These are phyloP conservation scores for Aphyosemion australe DNA, from an alignment of 2,113 vertebrate genomes.

Conservation along the genomic window DNA sequence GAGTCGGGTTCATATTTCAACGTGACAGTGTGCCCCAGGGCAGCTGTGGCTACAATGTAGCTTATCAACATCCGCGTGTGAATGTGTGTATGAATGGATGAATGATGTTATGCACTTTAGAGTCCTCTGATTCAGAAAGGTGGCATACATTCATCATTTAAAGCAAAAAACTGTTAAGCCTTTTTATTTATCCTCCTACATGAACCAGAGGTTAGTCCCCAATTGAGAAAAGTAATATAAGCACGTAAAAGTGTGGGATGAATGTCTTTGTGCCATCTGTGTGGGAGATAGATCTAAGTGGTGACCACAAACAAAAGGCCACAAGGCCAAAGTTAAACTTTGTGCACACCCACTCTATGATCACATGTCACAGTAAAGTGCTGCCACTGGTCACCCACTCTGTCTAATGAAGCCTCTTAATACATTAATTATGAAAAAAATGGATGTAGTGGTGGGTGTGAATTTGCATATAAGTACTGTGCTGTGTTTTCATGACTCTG, in stretches of 20 bases:
- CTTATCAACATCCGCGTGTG: no score
- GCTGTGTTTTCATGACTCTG: neutral
- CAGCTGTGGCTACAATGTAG: no score
- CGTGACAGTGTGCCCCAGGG: no score
- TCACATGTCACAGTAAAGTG: slow-evolving; percentile 26
- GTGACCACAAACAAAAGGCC: slow-evolving; percentile 25
- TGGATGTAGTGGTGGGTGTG: slow-evolving; percentile 36
- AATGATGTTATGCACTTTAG: no score
- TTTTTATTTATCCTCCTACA: neutral
- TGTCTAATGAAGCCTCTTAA: slow-evolving; percentile 52
- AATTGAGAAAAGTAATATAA: neutral
- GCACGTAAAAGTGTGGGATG: slow-evolving; percentile 14
- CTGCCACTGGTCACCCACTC: slow-evolving; percentile 29
- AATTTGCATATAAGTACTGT: slow-evolving; percentile 32
- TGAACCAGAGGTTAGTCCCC: neutral
- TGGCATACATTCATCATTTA: neutral
- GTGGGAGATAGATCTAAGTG: slow-evolving; percentile 33
- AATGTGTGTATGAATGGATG: no score
- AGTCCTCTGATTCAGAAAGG: no score
- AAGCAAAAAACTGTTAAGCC: neutral
- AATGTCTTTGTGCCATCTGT: slow-evolving; percentile 3
- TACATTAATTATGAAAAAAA: slow-evolving; percentile 36
- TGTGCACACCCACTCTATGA: slow-evolving; percentile 39
- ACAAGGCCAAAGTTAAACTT: slow-evolving; percentile 18
- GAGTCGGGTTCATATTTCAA: no score